These are phyloP conservation scores for Sitophilus oryzae DNA, from an alignment of 1,140 invertebrate species.

Conservation along the genomic window DNA sequence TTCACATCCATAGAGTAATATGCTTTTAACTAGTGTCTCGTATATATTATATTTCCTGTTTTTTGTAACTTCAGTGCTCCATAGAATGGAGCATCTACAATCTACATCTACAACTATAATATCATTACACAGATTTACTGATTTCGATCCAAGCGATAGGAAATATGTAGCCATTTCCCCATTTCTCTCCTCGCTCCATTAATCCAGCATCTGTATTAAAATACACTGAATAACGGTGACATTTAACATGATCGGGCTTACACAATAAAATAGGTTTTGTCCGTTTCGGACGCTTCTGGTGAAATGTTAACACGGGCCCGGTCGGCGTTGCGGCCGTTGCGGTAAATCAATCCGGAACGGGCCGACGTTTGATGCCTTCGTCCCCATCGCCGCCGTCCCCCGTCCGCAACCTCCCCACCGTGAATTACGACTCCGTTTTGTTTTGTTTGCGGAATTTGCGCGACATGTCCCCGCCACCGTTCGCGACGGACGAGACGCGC, in stretches of 20 bases:
- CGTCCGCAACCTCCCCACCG: too few species aligned
- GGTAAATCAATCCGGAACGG: conserved; percentile 41
- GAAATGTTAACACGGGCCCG: conserved; percentile 26
- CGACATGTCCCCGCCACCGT: conserved; percentile 17
- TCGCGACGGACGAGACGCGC: too few species aligned
- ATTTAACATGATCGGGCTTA: conserved; percentile 22
- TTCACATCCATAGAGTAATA: too few species aligned
- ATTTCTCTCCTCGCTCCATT: background rate
- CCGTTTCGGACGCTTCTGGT: conserved; percentile 27
- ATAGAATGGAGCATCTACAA: too few species aligned
- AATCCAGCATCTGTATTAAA: conserved; percentile 15
- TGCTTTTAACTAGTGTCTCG: too few species aligned
- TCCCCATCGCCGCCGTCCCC: too few species aligned
- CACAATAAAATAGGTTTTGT: conserved; percentile 27
- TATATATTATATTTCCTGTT: too few species aligned
- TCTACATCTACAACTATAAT: too few species aligned
- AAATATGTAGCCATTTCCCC: too few species aligned
- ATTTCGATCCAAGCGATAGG: too few species aligned
- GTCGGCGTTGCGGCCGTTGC: conserved; percentile 27
- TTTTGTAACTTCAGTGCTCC: too few species aligned
- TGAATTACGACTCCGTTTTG: conserved; percentile 20
- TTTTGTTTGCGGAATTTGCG: conserved; percentile 22
- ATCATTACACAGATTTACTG: too few species aligned
- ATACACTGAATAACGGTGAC: conserved; percentile 23
- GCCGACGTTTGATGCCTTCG: conserved; percentile 37